Percentiles rank a stretch among this genome's conserved stretches.
Evolutionary conservation across 2,113 vertebrate genomes (phyloP).

Genomic region (Helogale parvula): DNA sequence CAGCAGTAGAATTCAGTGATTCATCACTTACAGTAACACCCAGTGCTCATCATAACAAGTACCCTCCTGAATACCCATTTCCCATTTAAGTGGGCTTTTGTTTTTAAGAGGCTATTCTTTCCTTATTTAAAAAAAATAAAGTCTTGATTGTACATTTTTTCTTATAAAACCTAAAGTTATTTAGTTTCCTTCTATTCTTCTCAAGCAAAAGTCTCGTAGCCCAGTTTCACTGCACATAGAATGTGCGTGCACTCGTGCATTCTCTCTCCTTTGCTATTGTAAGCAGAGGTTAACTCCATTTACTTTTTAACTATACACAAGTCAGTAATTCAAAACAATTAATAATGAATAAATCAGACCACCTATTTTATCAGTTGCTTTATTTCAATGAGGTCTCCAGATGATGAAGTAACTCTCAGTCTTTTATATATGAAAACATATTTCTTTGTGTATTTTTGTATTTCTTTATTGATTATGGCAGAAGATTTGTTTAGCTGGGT

Average conservation of each 20-base stretch:
- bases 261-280: background rate
- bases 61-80: no score
- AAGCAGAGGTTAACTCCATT: background rate
- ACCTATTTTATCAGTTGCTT: background rate
- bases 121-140: background rate
- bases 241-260: background rate
- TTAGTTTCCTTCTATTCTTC: background rate
- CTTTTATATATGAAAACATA: background rate
- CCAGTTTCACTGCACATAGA: background rate
- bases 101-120: background rate
- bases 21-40: no score
- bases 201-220: background rate
- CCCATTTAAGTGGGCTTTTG: no score
- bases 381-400: background rate
- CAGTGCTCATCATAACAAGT: no score
- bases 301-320: background rate
- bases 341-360: background rate
- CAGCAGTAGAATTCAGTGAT: no score
- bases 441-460: background rate
- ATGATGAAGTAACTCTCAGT: background rate
- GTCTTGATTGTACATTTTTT: background rate
- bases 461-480: background rate
- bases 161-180: background rate
- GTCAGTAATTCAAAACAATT: background rate
- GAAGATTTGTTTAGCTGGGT: background rate